A percentile compares a stretch with the other conserved stretches of the same genome.
Conservation (phyloP, 2,113 vertebrate species). For the Mus musculus region GRCm39 chr9:61436001-61436500, state of each 20-base stretch:
- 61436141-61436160: not conserved
- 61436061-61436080: not conserved
- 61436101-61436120: not conserved
- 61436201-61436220: not conserved
- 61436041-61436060: not conserved
- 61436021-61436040: not conserved
- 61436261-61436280: not conserved
- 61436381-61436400: not conserved
- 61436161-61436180: not conserved
- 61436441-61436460: too few species aligned
- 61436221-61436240: not conserved
- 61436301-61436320: not conserved
- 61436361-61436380: not conserved
- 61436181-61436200: not conserved
- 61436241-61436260: not conserved
- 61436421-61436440: too few species aligned
- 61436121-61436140: not conserved
- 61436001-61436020: conserved; percentile 28
- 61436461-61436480: too few species aligned
- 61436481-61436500: not conserved
- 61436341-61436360: not conserved
- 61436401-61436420: too few species aligned
- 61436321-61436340: too few species aligned
- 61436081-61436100: not conserved
- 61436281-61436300: not conserved